Base-by-base conservation (phyloP, 2,113 vertebrate species). In the Phaetusa simplex region DNA sequence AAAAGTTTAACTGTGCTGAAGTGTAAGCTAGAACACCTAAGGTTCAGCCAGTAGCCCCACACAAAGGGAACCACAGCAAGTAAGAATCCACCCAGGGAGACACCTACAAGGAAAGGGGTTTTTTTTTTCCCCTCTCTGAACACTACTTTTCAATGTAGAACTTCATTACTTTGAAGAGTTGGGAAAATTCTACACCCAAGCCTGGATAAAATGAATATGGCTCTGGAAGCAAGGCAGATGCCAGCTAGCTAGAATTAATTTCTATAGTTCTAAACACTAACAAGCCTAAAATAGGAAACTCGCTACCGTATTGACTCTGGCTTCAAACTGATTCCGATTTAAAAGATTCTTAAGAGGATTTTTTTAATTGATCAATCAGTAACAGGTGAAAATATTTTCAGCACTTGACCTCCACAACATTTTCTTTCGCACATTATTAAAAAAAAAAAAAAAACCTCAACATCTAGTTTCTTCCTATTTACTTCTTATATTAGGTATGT, bases 281-380 rank as follows among this genome's bases (percentile, higher is more conserved):
- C 42, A 42, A 81, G 27, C 5, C 45, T 66, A n/a, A 47, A 88
- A 47, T 1, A 67, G 26, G 34, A 76, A 87, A 74, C 14, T 61
- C 0, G 0, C n/a, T 53, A 11, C 29, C 34, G 3, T 10, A 50
- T 3, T 30, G 42, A 62, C 53, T 66, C 10, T 2, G 3, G 42
- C 42, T 66, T 80, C 90, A 58, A 85, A 66, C 12, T 30, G 38
- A 53, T 26, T 67, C 8, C 0, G 3, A 50, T 66, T 70, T 58
- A 7, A 19, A 87, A 87, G 42, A 40, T 24, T 56, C 40, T 67
- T 18, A 38, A 27, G 8, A 77, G 23, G 22, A 49, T 20, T 70
- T 80, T 86, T 86, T 83, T 12, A 82, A 81, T 2, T 74, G 27
- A n/a, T 12, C 15, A 15, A 47, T 40, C 32, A 77, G 8, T 21